Evolutionary conservation across 2,888 invertebrate species (phyloP).

Genomic region (Amblyjoppa proteus): DNA sequence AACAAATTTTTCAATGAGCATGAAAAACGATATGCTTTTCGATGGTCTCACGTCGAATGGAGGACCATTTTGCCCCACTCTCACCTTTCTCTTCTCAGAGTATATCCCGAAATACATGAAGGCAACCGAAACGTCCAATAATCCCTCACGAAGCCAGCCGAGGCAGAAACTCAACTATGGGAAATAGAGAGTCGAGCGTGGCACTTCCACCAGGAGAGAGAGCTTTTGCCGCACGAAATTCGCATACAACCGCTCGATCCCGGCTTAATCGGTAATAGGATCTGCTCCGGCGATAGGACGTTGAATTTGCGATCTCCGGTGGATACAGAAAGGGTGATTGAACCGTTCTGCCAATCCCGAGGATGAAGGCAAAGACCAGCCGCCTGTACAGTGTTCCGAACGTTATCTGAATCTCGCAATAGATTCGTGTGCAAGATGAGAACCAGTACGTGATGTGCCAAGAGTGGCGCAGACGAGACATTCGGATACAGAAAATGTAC

Average conservation of each 20-base stretch:
- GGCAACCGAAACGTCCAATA: background rate
- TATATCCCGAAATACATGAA: conserved; percentile 7
- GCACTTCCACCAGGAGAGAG: background rate
- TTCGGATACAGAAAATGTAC: conserved; percentile 28
- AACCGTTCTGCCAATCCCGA: conserved; percentile 43
- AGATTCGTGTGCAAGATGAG: conserved; percentile 45
- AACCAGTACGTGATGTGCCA: conserved; percentile 53
- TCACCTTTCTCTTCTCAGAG: background rate
- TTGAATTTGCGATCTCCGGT: conserved; percentile 63
- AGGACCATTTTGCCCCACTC: no score
- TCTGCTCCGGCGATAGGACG: conserved; percentile 57
- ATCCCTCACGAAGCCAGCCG: background rate
- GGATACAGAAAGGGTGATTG: conserved; percentile 62
- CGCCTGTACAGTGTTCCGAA: background rate
- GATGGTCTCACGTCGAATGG: no score
- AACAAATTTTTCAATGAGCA: no score
- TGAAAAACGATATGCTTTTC: no score
- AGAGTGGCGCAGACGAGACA: conserved; percentile 38
- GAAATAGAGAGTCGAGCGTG: conserved; percentile 7
- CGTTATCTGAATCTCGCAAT: conserved; percentile 28
- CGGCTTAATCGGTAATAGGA: conserved; percentile 65
- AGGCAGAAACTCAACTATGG: background rate
- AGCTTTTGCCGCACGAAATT: conserved; percentile 37
- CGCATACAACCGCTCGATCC: conserved; percentile 27
- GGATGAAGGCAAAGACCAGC: conserved; percentile 52